Conservation (phyloP, 2,797 vertebrate genomes). For the Molossus molossus region DNA sequence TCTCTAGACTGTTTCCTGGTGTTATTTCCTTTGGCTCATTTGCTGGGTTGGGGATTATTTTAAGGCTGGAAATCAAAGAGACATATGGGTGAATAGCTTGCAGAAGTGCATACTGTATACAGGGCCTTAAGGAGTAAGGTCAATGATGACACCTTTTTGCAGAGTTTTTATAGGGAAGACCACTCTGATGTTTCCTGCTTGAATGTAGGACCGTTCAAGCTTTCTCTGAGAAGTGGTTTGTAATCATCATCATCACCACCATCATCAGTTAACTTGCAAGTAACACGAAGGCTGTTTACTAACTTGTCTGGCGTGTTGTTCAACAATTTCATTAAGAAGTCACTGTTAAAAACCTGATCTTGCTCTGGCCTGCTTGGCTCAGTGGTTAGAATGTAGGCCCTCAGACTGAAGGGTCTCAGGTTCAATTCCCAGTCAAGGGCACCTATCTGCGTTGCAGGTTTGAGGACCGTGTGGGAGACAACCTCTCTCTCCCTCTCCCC, state of each 20-base stretch:
- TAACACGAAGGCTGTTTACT: not conserved
- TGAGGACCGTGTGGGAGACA: too few relatives aligned
- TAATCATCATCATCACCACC: not conserved
- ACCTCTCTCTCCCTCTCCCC: too few relatives aligned
- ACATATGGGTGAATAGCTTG: not conserved
- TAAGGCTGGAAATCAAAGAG: not conserved
- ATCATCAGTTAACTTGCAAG: not conserved
- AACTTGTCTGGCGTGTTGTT: conserved; percentile 5
- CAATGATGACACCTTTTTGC: rapidly evolving
- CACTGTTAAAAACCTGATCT: conserved; percentile 1
- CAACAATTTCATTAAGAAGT: conserved; percentile 8
- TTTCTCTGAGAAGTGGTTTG: not conserved
- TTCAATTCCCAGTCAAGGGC: too few relatives aligned
- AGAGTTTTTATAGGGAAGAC: not conserved
- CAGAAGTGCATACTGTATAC: too few relatives aligned
- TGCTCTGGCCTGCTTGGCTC: not conserved
- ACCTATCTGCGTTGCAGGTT: too few relatives aligned
- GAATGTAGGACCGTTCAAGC: not conserved
- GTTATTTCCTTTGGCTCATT: not conserved
- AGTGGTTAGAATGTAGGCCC: too few relatives aligned
- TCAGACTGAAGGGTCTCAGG: too few relatives aligned
- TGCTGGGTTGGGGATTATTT: not conserved
- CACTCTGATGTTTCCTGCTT: not conserved
- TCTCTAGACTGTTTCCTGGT: not conserved
- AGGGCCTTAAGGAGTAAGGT: not conserved